Evolutionary conservation across 2,888 invertebrate species (phyloP), one percentile per base, ranked within the genome.

Genomic region (Acronicta alni): DNA sequence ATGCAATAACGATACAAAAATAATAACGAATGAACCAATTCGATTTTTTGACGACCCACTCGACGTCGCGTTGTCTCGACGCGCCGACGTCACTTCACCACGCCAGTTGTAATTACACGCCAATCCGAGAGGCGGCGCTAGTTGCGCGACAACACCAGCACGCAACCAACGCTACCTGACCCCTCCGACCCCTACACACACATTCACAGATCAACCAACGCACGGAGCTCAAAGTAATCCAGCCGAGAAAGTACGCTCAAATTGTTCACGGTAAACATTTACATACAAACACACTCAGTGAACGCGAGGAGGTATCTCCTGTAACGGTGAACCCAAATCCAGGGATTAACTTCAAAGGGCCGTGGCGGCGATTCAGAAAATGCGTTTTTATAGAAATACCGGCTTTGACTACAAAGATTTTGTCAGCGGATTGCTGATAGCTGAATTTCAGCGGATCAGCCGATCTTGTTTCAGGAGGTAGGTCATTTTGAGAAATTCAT

Each of bases 361-460:
- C 82, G 79, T 77, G 79, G 79, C 80, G 83, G 87, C 87, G 85
- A 90, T 92, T 89, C 87, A 65, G 87, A 89, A 92, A 92, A 91
- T 91, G 91, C 90, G 89, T 92, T 92, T 92, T 92, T 91, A 91
- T 89, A 89, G 86, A 90, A 91, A 90, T 89, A 89, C 86, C 82
- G 78, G 81, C 89, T 90, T 90, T 89, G 89, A 88, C 82, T 87
- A 87, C 83, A 84, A 85, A 88, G 87, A 89, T 88, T 89, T 86
- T 82, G 89, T 89, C 89, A 89, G 89, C 88, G 84, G 81, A 87
- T 88, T 81, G 85, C 61, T 82, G 81, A 80, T 83, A 81, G 83
- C 77, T 81, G 82, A 86, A 86, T 85, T 86, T 83, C 64, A 67
- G 76, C 64, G 80, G 85, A 75, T 88, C 82, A 86, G 83, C 73